Evolutionary conservation across 2,113 vertebrate species (phyloP), one percentile per base, ranked within the genome.

Genomic region (Eclectus roratus): DNA sequence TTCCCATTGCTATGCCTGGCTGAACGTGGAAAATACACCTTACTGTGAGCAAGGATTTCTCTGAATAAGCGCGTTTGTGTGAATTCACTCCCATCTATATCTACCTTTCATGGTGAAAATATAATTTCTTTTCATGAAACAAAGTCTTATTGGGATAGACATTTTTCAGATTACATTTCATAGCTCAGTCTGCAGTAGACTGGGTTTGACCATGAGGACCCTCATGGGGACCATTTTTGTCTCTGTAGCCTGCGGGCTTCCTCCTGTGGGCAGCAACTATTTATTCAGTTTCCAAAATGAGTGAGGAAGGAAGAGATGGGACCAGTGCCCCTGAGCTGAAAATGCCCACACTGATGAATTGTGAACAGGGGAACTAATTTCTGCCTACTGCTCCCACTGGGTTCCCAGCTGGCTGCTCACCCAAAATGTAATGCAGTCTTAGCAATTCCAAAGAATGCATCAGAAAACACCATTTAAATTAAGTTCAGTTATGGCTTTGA

Each of bases 161-260:
- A 92, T 27, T 76, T 96, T 96, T 92, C 80, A 94, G 83, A 79
- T 35, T 72, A 28, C 77, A 69, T 95, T 91, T 94, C 88, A 83
- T 94, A 91, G 80, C 71, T 94, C 91, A 88, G 77, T 80, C 78
- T 80, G 76, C 61, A 88, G n/a, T 7, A 65, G 61, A 23, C 35
- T 49, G 79, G 6, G 15, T 91, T 85, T 91, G 93, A 88, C 78
- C 1, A 0, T 28, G 85, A 93, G 72, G 83, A 80, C 47, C 55
- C 93, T 95, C 60, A 0, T 35, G 80, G 84, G 96, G 55, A 88
- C 74, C 55, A 70, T 95, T 96, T 93, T 77, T 2, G 0, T 91
- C n/a, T 85, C 64, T 0, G 0, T 39, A 94, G 74, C 71, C 53
- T 80, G 16, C 77, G 73, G 70, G 44, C 29, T 94, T 49, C 86